Evolutionary conservation across 1,140 invertebrate genomes (phyloP).

Genomic region (Lepidurus couesii): DNA sequence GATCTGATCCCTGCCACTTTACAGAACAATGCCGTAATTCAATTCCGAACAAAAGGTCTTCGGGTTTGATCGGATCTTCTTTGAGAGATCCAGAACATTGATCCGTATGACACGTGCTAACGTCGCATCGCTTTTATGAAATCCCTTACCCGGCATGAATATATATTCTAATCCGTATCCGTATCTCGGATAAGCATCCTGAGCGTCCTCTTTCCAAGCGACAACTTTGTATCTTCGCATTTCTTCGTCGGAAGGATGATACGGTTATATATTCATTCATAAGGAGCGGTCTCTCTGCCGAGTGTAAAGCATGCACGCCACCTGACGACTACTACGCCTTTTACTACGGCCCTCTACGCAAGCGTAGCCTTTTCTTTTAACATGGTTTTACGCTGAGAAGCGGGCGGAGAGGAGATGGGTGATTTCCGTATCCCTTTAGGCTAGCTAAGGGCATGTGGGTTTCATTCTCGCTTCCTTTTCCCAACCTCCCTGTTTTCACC

Average conservation of each 20-base stretch:
- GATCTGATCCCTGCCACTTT: no score
- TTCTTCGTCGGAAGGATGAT: neutral
- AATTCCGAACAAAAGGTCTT: no score
- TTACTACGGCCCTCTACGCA: neutral
- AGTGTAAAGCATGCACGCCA: neutral
- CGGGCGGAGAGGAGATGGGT: neutral
- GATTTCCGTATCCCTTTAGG: constrained; percentile 8
- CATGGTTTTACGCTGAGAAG: neutral
- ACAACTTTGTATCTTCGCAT: neutral
- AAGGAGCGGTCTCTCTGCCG: neutral
- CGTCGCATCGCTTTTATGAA: no score
- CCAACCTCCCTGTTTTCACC: neutral
- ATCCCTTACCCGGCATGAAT: no score
- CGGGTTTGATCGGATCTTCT: no score
- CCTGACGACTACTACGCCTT: neutral
- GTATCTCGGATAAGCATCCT: no score
- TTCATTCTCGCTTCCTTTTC: neutral
- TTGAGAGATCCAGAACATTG: no score
- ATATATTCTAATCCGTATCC: no score
- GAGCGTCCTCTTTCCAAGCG: no score
- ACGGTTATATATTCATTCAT: neutral
- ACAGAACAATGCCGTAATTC: no score
- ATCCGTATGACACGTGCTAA: no score
- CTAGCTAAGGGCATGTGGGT: neutral
- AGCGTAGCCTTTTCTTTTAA: neutral